Percentiles rank a stretch among this genome's conserved stretches.
phyloP scores from a whole-genome alignment of 2,888 invertebrate genomes.

The Erannis defoliaria region DNA sequence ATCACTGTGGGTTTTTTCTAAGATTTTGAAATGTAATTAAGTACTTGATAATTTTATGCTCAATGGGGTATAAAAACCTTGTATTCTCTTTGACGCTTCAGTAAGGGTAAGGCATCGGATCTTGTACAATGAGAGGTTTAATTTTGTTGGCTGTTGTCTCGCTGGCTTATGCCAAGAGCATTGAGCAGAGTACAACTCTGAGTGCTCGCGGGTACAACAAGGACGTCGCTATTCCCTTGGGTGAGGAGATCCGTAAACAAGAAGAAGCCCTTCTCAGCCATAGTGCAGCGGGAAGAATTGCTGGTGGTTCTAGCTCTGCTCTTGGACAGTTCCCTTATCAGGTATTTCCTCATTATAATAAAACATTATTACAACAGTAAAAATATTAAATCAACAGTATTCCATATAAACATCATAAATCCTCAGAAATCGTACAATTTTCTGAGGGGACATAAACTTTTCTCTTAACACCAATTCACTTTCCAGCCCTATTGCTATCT shows the following conservation, averaged over 20 bases:
- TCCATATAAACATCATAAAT: too few relatives aligned
- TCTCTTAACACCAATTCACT: too few relatives aligned
- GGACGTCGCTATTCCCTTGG: conserved; percentile 6
- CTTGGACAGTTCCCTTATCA: conserved; percentile 23
- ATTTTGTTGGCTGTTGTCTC: conserved; percentile 7
- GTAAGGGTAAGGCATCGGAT: background rate
- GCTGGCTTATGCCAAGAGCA: conserved; percentile 15
- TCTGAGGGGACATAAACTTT: too few relatives aligned
- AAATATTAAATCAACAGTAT: too few relatives aligned
- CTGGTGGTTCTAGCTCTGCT: conserved; percentile 4
- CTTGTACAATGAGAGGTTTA: conserved; percentile 6
- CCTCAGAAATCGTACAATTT: background rate
- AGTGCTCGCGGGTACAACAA: conserved; percentile 10
- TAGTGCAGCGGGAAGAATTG: conserved; percentile 2
- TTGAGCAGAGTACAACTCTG: conserved; percentile 8
- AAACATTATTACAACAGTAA: too few relatives aligned
- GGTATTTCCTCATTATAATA: background rate
- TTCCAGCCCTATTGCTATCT: too few relatives aligned
- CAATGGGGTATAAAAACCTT: background rate
- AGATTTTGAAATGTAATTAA: background rate
- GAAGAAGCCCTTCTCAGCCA: conserved; percentile 1
- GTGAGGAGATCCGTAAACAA: conserved; percentile 14
- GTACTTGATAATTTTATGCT: background rate
- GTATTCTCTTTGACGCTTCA: background rate
- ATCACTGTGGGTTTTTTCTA: background rate